Conservation (phyloP, 2,888 invertebrate genomes). For the Osmoderma eremita region DNA sequence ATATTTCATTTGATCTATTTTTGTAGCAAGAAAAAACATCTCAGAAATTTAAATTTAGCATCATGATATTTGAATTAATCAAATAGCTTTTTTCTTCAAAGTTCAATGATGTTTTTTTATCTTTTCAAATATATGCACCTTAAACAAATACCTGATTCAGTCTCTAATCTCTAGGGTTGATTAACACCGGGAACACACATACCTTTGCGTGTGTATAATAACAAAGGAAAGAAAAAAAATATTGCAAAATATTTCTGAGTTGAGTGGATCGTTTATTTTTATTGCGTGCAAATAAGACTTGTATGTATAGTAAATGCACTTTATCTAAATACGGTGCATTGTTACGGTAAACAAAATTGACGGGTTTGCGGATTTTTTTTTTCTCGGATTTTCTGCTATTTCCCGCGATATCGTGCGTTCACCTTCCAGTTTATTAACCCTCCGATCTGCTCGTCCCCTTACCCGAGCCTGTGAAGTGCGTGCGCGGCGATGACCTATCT, state of each 20-base stretch:
- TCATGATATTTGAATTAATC: not conserved
- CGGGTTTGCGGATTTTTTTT: conserved; percentile 45
- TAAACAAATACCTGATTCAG: no score
- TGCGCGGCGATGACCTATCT: no score
- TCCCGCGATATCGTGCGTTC: conserved; percentile 45
- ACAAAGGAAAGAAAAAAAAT: not conserved
- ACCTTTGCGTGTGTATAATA: not conserved
- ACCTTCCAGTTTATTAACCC: conserved; percentile 46
- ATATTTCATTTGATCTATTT: no score
- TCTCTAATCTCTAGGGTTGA: not conserved
- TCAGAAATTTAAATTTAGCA: no score
- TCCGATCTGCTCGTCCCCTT: not conserved
- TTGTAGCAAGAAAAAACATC: no score
- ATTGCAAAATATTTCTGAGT: not conserved
- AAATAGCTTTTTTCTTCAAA: not conserved
- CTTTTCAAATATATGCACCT: no score
- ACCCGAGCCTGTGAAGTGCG: no score
- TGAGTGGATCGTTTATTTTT: not conserved
- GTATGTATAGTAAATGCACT: not conserved
- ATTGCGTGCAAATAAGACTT: not conserved
- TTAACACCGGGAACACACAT: not conserved
- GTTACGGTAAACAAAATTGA: conserved; percentile 43
- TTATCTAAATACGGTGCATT: conserved; percentile 32
- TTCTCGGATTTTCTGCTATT: conserved; percentile 44
- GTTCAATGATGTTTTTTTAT: no score